These are phyloP conservation scores for Rhombomys opimus DNA, from an alignment of 2,113 vertebrate species.

Conservation along the genomic window DNA sequence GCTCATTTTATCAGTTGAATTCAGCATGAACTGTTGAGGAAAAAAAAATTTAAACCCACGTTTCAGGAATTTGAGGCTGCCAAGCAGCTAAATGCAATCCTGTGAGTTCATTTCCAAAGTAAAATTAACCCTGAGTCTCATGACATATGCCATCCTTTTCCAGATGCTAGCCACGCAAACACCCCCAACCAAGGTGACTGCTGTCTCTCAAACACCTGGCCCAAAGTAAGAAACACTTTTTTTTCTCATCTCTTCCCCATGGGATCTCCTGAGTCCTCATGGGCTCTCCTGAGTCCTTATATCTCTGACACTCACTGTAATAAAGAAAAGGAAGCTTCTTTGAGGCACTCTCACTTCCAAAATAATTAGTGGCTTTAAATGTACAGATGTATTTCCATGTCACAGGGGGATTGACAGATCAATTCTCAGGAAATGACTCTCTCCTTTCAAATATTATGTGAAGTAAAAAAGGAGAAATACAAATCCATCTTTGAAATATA, in stretches of 20 bases:
- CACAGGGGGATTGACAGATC: neutral
- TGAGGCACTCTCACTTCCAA: neutral
- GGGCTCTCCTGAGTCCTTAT: neutral
- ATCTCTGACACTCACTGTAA: neutral
- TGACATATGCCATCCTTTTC: neutral
- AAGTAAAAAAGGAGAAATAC: neutral
- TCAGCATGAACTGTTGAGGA: neutral
- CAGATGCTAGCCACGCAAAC: neutral
- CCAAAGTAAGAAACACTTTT: neutral
- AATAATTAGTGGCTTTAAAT: neutral
- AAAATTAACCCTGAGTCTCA: neutral
- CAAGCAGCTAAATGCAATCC: neutral
- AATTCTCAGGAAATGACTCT: neutral
- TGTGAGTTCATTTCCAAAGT: neutral
- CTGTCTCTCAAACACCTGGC: neutral
- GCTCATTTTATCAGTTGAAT: constrained; percentile 52
- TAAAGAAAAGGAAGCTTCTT: neutral
- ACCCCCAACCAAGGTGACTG: neutral
- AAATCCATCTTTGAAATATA: neutral
- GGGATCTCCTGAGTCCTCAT: neutral
- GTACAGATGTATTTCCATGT: neutral
- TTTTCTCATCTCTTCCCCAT: neutral
- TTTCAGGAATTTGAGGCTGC: neutral
- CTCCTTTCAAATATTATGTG: neutral
- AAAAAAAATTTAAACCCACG: neutral